Base-by-base conservation (phyloP, 2,113 vertebrate species). In the Aspiorhynchus laticeps region DNA sequence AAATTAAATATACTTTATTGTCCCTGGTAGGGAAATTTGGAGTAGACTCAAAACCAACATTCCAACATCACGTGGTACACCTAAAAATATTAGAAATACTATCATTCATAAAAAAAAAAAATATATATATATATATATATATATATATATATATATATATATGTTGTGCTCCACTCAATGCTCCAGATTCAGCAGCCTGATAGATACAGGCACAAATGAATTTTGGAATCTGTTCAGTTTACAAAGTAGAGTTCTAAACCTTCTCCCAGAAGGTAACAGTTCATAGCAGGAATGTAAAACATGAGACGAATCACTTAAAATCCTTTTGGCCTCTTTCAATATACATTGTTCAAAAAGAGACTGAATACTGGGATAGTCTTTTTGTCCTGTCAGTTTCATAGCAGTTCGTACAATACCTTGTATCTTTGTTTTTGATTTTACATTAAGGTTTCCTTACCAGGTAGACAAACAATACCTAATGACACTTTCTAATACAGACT, bases 11-110 rank as follows among this genome's bases (percentile, higher is more conserved):
- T 65, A 31, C 63, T 65, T 65, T 31, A 31, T 28, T 65, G 63
- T 31, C 12, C 26, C 63, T 65, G 63, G 14, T 65, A 31, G 63
- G 26, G 26, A 65, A 31, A 65, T 65, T 65, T 65, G 63, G 26
- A 31, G 26, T 65, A n/a, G 63, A 65, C 63, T 65, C 63, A 65
- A 65, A 65, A 65, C n/a, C 26, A 65, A 65, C 61, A 65, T 28
- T 65, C 11, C 61, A 65, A 28, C 61, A 28, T 59, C 53, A 65
- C 4, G 11, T 61, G 1, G 9, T 11, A 61, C 24, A 65, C 26
- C 26, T 65, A 28, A 28, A 28, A 65, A 10, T 65, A 14, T 65
- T 6, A 28, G 2, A 65, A 28, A 2, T 65, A 65, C n/a, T 12
- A 65, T 28, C 38, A n/a, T n/a, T n/a, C 24, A 61, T 1, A 61